These are phyloP conservation scores for Podarcis muralis DNA, from an alignment of 2,113 vertebrate species.

Conservation along the genomic window DNA sequence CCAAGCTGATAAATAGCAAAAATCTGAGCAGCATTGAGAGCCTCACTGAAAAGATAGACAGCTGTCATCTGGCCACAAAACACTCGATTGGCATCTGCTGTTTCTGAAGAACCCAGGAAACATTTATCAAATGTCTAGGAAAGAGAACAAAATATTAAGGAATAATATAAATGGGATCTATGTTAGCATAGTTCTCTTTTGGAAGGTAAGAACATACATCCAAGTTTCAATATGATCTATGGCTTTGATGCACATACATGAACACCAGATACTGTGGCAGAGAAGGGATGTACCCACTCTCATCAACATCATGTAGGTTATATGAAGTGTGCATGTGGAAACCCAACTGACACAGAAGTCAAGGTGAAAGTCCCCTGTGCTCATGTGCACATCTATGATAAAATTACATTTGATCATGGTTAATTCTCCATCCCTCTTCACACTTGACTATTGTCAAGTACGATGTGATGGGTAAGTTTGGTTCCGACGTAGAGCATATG, in stretches of 20 bases:
- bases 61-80: conserved; percentile 98
- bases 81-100: conserved; percentile 92
- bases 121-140: conserved; percentile 97
- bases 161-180: not conserved
- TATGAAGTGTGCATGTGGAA: not conserved
- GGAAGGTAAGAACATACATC: not conserved
- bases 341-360: too few species aligned
- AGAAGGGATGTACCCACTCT: not conserved
- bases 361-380: not conserved
- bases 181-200: not conserved
- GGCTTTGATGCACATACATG: not conserved
- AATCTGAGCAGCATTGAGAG: conserved; percentile 96
- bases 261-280: not conserved
- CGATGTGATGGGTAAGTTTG: not conserved
- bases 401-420: not conserved
- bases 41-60: conserved; percentile 95
- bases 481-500: too few species aligned
- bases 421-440: not conserved
- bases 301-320: not conserved
- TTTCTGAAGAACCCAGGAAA: conserved; percentile 97
- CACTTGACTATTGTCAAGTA: not conserved
- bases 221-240: not conserved
- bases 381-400: not conserved
- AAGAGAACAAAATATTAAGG: conserved; percentile 40
- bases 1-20: conserved; percentile 97